phyloP scores from a whole-genome alignment of 2,888 invertebrate species.

The Cerastis rubricosa region DNA sequence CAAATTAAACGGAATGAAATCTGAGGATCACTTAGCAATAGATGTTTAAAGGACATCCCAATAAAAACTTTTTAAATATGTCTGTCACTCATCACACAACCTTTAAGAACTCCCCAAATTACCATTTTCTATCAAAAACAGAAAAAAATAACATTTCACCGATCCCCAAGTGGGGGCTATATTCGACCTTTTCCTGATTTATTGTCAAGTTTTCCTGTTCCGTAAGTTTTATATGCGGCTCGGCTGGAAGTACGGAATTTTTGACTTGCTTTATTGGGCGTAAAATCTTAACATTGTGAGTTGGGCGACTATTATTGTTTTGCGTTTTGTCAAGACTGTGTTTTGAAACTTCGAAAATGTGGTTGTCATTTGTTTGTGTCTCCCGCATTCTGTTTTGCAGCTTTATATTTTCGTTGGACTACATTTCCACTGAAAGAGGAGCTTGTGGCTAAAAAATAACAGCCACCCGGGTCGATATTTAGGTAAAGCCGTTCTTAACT shows the following conservation, averaged over 20 bases:
- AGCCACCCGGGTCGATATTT: no score
- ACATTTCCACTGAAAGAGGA: no score
- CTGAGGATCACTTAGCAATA: no score
- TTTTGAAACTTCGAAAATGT: conserved; percentile 46
- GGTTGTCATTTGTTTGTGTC: conserved; percentile 44
- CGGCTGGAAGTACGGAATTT: conserved; percentile 76
- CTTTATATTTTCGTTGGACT: not conserved
- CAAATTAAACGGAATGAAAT: no score
- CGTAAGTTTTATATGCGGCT: conserved; percentile 84
- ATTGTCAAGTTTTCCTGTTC: conserved; percentile 80
- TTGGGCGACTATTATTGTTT: conserved; percentile 58
- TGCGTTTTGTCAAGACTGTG: conserved; percentile 47
- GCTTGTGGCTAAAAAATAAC: no score
- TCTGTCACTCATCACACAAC: conserved; percentile 34
- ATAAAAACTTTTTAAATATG: conserved; percentile 11
- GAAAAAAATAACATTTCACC: conserved; percentile 69
- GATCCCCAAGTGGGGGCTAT: conserved; percentile 77
- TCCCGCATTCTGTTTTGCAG: not conserved
- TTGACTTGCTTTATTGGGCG: conserved; percentile 84
- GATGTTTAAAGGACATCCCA: no score
- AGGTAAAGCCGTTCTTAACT: no score
- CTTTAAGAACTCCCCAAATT: conserved; percentile 45
- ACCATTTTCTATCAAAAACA: conserved; percentile 64
- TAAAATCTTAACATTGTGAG: conserved; percentile 70
- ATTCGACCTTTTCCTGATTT: conserved; percentile 87